Conservation (phyloP, 2,888 invertebrate species). For the Heliconius aoede region DNA sequence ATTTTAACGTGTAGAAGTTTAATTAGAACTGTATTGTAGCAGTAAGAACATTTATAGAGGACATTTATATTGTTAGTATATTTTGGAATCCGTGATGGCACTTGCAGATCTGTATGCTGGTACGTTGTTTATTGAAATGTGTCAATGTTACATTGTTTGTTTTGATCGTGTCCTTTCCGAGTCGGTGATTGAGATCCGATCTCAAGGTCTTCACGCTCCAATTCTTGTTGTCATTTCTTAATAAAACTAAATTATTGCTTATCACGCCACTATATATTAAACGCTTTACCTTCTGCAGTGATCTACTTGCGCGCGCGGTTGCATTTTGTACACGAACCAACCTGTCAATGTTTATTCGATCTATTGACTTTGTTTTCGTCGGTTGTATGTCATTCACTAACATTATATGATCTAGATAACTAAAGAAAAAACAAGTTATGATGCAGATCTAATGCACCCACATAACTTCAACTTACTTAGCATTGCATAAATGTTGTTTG, state of each 20-base stretch:
- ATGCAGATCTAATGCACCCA: slow-evolving; percentile 39
- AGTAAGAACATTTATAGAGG: slow-evolving; percentile 66
- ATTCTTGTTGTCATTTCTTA: slow-evolving; percentile 55
- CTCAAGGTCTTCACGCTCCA: slow-evolving; percentile 70
- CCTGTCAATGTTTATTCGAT: background rate
- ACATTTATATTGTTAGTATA: slow-evolving; percentile 58
- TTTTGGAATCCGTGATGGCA: slow-evolving; percentile 72
- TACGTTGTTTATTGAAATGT: slow-evolving; percentile 62
- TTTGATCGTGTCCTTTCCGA: slow-evolving; percentile 61
- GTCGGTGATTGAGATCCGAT: slow-evolving; percentile 58
- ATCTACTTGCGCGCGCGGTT: background rate
- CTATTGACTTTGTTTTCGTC: background rate
- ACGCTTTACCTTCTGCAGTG: background rate
- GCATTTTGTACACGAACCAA: background rate
- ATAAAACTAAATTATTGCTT: slow-evolving; percentile 32
- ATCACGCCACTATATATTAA: slow-evolving; percentile 12
- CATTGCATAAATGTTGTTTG: slow-evolving; percentile 46
- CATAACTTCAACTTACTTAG: slow-evolving; percentile 41
- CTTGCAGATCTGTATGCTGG: slow-evolving; percentile 77
- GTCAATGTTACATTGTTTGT: slow-evolving; percentile 53
- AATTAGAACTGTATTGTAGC: slow-evolving; percentile 70
- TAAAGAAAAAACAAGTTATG: background rate
- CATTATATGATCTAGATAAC: background rate
- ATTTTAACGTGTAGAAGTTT: slow-evolving; percentile 71
- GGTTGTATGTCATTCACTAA: background rate